phyloP scores from a whole-genome alignment of 2,888 invertebrate genomes.

The Dione vanillae region DNA sequence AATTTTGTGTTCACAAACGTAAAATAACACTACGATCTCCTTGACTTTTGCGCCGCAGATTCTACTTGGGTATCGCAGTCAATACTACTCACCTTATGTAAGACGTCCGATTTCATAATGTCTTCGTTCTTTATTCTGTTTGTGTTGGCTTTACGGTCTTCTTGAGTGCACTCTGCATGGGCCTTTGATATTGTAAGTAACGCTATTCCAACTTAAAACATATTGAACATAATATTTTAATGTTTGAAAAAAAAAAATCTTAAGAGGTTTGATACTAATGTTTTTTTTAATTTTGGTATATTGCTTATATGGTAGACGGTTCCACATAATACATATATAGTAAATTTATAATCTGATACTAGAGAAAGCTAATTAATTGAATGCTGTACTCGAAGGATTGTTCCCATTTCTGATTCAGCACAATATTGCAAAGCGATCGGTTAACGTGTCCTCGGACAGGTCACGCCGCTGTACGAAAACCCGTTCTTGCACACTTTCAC shows the following conservation, averaged over 20 bases:
- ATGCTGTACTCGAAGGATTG: conserved; percentile 18
- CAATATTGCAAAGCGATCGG: conserved; percentile 63
- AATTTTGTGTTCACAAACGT: conserved; percentile 40
- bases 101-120: conserved; percentile 51
- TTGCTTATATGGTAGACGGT: too few relatives aligned
- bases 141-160: conserved; percentile 45
- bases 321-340: not conserved
- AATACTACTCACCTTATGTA: conserved; percentile 48
- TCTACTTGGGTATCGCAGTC: conserved; percentile 42
- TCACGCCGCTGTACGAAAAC: conserved; percentile 79
- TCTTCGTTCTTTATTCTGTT: conserved; percentile 52
- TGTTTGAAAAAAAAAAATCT: too few relatives aligned
- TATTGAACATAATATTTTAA: not conserved
- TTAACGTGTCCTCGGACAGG: conserved; percentile 78
- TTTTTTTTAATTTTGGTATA: not conserved
- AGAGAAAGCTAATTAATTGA: conserved; percentile 10
- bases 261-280: too few relatives aligned
- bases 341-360: not conserved
- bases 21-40: conserved; percentile 41
- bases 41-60: conserved; percentile 36
- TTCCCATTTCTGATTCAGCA: conserved; percentile 48
- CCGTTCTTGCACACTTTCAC: conserved; percentile 80
- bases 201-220: not conserved
- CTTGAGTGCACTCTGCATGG: conserved; percentile 36
- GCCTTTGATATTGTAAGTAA: conserved; percentile 29